Evolutionary conservation across 2,113 vertebrate species (phyloP), one percentile per base, ranked within the genome.

Genomic region (Hydrochoerus hydrochaeris): DNA sequence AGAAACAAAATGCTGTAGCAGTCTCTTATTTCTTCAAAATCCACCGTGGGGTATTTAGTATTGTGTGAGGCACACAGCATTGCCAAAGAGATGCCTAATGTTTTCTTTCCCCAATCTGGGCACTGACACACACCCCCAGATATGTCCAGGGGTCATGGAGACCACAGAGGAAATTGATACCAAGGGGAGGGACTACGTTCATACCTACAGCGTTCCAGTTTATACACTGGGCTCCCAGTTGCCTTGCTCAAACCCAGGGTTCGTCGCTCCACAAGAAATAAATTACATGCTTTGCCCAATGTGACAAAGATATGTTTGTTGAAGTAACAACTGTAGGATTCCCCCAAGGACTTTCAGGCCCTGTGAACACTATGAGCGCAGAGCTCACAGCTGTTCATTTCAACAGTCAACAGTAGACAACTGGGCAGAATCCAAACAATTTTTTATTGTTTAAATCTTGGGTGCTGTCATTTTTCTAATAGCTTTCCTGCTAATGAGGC

Each of bases 351-450:
- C 82, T 91, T 88, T 90, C 75, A 91, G 90, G 86, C 81, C 90
- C 80, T 94, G 69, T 81, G 75, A 96, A 95, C 92, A 80, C 86
- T 89, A 80, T 28, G 67, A 97, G 71, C 83, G 90, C 77, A 89
- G 91, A 97, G 71, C 85, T 96, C 93, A 96, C 95, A 98, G 96
- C 97, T 98, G 96, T 96, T 95, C 80, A 44, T 69, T 93, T 95
- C 86, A 93, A 86, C 81, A 96, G 95, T 90, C 93, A 97, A 96
- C 80, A 96, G 83, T 82, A 46, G 85, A 87, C 96, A 97, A 94
- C 93, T 97, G 94, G 44, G 85, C 96, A 69, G 88, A 97, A 83
- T 46, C 38, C 44, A 91, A 92, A 97, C 97, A 82, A 86, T 84
- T 86, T 96, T 94, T 94, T 88, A 95, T 94, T 95, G 83, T 90